Evolutionary conservation across 2,113 vertebrate genomes (phyloP).

Genomic region (Vimba vimba): DNA sequence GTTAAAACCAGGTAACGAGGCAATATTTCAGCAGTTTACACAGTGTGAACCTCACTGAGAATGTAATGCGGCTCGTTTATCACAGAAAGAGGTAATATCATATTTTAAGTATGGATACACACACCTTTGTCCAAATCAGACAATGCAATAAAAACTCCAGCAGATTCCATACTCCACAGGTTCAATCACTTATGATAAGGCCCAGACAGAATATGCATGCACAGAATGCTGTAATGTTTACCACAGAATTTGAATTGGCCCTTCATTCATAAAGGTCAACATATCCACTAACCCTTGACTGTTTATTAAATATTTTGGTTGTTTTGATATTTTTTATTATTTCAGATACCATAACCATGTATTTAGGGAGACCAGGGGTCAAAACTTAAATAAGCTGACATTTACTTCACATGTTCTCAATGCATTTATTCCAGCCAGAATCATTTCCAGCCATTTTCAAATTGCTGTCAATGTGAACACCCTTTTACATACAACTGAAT

Average conservation of each 20-base stretch:
- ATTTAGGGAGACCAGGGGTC: no score
- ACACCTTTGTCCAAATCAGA: neutral
- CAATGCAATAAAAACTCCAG: neutral
- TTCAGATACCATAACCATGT: no score
- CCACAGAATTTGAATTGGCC: neutral
- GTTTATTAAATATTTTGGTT: no score
- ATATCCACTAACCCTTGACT: neutral
- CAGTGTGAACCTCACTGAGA: neutral
- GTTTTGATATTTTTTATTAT: no score
- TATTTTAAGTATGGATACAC: neutral
- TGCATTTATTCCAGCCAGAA: no score
- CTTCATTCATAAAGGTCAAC: neutral
- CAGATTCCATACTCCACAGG: neutral
- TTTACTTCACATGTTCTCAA: no score
- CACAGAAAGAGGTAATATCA: neutral
- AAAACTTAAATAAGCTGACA: no score
- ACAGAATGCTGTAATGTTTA: neutral
- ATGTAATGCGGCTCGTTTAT: conserved; percentile 20
- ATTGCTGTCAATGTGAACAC: neutral
- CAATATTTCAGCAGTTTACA: neutral
- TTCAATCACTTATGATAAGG: neutral
- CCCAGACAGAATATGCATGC: neutral
- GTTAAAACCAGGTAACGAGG: neutral
- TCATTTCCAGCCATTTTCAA: neutral
- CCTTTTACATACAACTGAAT: neutral